Evolutionary conservation across 2,113 vertebrate genomes (phyloP), one percentile per base, ranked within the genome.

Genomic region (Octodon degus): DNA sequence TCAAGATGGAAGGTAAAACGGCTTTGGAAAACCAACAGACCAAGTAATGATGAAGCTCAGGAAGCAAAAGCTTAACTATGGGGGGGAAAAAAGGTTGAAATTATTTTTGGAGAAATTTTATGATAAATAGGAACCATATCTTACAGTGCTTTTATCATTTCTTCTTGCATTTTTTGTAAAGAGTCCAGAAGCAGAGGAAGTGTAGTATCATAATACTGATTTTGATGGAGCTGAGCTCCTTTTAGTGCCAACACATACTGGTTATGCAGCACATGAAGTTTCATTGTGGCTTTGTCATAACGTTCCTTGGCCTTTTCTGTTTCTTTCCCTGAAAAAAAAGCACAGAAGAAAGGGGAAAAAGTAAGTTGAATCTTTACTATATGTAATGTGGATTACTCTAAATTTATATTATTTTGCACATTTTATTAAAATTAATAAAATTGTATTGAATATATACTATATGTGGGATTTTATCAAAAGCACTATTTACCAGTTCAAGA

Each of bases 81-180:
- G 58, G 55, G 34, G 34, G 91, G 8, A 76, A 86, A 72, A 88
- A 3, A 89, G 11, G 34, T 7, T 25, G 0, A 76, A 47, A 62
- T 91, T 7, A 63, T 43, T 93, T 96, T 53, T 2, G 68, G 96
- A 77, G 25, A n/a, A 19, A 90, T 58, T 40, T 58, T 34, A 55
- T 47, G 25, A 60, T 77, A 63, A 96, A 25, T 4, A 95, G 32
- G 14, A 96, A 97, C 79, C 63, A 13, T 13, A 89, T 96, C 99
- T 99, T 98, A 99, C 99, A 99, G 97, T 19, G 99, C 98, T 97
- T 98, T 98, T 94, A 99, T 99, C 99, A 99, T 99, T 98, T 99
- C 99, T 98, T 99, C 99, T 98, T 99, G 99, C 99, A 99, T 99
- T 98, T 99, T 99, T 97, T 99, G 99, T 85, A 99, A 98, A 0